A percentile compares a stretch with the other conserved stretches of the same genome.
Evolutionary conservation across 1,140 invertebrate species (phyloP).

Genomic region (Drosophila ironensis): DNA sequence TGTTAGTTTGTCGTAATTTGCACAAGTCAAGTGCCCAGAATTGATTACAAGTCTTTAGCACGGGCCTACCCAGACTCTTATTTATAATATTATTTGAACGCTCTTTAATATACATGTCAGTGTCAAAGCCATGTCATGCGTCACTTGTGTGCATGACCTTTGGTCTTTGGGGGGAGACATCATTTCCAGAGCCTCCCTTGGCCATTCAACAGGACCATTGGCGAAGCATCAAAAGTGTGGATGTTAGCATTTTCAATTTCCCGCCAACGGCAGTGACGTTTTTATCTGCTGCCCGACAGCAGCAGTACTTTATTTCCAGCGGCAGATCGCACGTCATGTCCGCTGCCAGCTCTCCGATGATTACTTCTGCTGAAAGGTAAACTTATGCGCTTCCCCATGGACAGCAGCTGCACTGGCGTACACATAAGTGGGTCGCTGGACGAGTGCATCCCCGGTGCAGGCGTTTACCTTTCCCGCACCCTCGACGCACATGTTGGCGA

Average conservation of each 20-base stretch:
- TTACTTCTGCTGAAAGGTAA: constrained; percentile 38
- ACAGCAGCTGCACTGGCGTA: neutral
- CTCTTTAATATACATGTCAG: neutral
- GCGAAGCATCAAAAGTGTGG: constrained; percentile 2
- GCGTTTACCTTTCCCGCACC: neutral
- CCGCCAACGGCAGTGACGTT: constrained; percentile 35
- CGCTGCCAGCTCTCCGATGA: constrained; percentile 41
- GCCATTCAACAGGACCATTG: neutral
- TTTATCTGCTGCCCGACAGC: constrained; percentile 46
- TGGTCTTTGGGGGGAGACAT: neutral
- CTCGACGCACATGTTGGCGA: neutral
- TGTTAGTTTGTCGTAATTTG: constrained; percentile 17
- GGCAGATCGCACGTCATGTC: constrained; percentile 41
- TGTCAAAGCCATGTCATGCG: neutral
- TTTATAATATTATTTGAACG: too few relatives aligned
- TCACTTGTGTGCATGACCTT: too few relatives aligned
- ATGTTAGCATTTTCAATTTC: constrained; percentile 26
- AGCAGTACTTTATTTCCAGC: constrained; percentile 17
- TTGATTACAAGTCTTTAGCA: too few relatives aligned
- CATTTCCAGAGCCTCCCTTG: neutral
- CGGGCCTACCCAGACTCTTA: too few relatives aligned
- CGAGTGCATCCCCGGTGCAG: constrained; percentile 7
- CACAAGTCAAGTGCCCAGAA: too few relatives aligned
- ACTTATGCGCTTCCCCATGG: constrained; percentile 12
- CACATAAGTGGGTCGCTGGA: neutral